A percentile compares a stretch with the other conserved stretches of the same genome.
Conservation (phyloP, 2,113 vertebrate species). For the Pelusios castaneus region DNA sequence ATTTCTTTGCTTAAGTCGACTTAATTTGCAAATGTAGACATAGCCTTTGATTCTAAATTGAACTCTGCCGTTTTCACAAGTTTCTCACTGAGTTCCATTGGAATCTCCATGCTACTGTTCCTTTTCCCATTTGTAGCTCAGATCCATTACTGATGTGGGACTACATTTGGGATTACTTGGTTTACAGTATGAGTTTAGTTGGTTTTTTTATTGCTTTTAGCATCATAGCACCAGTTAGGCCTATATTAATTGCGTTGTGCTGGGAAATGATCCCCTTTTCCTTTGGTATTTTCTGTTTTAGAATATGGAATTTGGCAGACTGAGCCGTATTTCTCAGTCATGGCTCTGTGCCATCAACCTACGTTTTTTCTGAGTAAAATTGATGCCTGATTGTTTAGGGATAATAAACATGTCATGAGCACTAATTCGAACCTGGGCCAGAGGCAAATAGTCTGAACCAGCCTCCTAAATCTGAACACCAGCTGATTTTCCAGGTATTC, state of each 20-base stretch:
- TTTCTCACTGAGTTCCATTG: too few species aligned
- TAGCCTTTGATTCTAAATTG: too few species aligned
- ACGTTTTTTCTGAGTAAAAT: not conserved
- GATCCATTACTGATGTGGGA: too few species aligned
- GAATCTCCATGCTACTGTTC: too few species aligned
- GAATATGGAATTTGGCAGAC: not conserved
- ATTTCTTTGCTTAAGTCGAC: too few species aligned
- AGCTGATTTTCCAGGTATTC: not conserved
- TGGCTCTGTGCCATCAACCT: not conserved
- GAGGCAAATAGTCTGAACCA: not conserved
- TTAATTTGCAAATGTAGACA: too few species aligned
- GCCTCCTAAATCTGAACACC: accelerated
- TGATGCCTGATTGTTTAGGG: not conserved
- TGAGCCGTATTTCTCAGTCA: not conserved
- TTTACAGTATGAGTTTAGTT: not conserved
- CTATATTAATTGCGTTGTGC: not conserved
- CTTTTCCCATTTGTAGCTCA: too few species aligned
- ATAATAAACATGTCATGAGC: not conserved
- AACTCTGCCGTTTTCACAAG: too few species aligned
- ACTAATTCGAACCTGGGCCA: not conserved
- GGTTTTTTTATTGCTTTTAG: not conserved
- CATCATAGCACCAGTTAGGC: not conserved
- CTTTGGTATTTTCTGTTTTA: not conserved
- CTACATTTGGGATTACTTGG: too few species aligned
- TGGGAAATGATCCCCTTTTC: not conserved